Conservation (phyloP, 2,888 invertebrate genomes). For the Tinea pellionella region DNA sequence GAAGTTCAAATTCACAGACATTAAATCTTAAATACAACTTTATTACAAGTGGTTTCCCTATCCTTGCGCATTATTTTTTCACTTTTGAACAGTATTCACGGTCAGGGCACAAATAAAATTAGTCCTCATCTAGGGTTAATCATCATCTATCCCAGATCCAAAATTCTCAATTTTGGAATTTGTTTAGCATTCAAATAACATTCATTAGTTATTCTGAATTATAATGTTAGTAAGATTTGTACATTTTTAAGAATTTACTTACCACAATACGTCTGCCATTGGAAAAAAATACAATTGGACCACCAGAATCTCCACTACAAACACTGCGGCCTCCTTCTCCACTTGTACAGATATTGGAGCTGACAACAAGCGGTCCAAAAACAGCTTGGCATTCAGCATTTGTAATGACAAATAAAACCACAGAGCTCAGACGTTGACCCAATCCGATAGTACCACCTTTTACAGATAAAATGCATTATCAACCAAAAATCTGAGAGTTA, state of each 20-base stretch:
- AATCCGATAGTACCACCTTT: conserved; percentile 6
- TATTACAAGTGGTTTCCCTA: too few species aligned
- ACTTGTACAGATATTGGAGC: conserved; percentile 40
- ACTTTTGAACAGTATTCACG: too few species aligned
- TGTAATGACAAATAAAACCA: conserved; percentile 29
- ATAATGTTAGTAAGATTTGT: too few species aligned
- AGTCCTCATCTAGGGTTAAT: too few species aligned
- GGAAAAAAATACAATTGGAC: conserved; percentile 23
- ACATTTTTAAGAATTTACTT: not conserved
- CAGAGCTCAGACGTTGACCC: conserved; percentile 17
- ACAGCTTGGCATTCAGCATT: conserved; percentile 34
- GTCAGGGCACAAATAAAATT: too few species aligned
- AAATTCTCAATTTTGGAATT: too few species aligned
- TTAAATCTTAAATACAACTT: too few species aligned
- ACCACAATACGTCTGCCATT: conserved; percentile 20
- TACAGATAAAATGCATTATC: not conserved
- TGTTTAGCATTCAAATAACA: too few species aligned
- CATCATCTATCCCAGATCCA: too few species aligned
- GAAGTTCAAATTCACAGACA: too few species aligned
- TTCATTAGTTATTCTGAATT: too few species aligned
- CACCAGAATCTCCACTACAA: conserved; percentile 42
- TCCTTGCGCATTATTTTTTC: too few species aligned
- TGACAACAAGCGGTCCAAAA: conserved; percentile 32
- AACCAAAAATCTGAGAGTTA: not conserved
- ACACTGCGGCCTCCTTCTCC: conserved; percentile 34